Evolutionary conservation across 2,888 invertebrate species (phyloP).

Genomic region (Carpatolechia fugitivella): DNA sequence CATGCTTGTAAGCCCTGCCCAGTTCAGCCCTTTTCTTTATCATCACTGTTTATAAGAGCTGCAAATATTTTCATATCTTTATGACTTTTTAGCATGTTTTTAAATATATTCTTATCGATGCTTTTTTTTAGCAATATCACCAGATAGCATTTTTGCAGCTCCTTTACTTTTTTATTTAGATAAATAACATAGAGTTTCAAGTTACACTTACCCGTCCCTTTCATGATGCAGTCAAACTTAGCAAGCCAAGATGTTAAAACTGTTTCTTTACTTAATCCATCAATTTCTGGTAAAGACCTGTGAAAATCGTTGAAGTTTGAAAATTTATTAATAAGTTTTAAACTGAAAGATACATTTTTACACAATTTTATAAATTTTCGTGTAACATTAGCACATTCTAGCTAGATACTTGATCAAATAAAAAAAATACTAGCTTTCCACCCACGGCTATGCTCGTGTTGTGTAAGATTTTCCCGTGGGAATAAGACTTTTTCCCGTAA

Average conservation of each 20-base stretch:
- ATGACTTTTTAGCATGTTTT: too few relatives aligned
- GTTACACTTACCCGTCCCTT: slow-evolving; percentile 82
- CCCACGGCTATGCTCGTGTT: too few relatives aligned
- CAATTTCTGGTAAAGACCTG: slow-evolving; percentile 98
- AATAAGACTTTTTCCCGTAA: too few relatives aligned
- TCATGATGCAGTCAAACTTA: slow-evolving; percentile 99
- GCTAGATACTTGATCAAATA: too few relatives aligned
- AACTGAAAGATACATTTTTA: not conserved
- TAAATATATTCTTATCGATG: too few relatives aligned
- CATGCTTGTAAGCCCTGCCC: slow-evolving; percentile 31
- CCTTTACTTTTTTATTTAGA: not conserved
- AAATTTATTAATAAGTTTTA: not conserved
- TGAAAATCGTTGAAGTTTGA: not conserved
- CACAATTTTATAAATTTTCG: too few relatives aligned
- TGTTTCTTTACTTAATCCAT: slow-evolving; percentile 99
- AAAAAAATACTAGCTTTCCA: too few relatives aligned
- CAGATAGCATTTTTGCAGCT: too few relatives aligned
- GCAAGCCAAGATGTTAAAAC: slow-evolving; percentile 99
- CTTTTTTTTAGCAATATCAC: too few relatives aligned
- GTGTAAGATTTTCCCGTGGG: too few relatives aligned
- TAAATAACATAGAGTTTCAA: not conserved
- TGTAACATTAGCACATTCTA: too few relatives aligned
- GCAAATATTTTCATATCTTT: not conserved
- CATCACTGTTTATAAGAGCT: not conserved
- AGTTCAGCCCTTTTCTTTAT: slow-evolving; percentile 9